A percentile compares a stretch with the other conserved stretches of the same genome.
phyloP scores from a whole-genome alignment of 2,113 vertebrate genomes.

The Sylvietta virens region DNA sequence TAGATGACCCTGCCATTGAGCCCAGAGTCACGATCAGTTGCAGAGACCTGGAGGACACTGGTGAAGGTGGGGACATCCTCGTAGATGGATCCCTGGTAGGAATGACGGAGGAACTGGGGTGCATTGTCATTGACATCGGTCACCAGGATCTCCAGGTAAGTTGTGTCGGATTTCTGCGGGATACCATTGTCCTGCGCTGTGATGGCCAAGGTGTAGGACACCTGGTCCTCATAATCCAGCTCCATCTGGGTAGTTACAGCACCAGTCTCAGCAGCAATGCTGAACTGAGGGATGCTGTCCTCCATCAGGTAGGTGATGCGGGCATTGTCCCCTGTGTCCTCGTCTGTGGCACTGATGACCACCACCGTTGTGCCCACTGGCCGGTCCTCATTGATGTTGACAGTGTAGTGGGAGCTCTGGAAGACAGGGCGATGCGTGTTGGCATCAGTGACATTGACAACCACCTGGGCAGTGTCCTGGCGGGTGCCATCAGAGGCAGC shows the following conservation, averaged over 20 bases:
- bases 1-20: constrained; percentile 92
- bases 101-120: constrained; percentile 87
- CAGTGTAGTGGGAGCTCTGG: constrained; percentile 95
- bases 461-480: constrained; percentile 84
- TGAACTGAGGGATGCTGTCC: constrained; percentile 96
- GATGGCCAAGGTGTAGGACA: constrained; percentile 93
- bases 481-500: constrained; percentile 87
- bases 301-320: constrained; percentile 96
- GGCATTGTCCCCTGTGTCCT: constrained; percentile 92
- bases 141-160: constrained; percentile 94
- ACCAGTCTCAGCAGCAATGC: constrained; percentile 83
- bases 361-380: constrained; percentile 87
- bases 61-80: constrained; percentile 91
- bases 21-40: constrained; percentile 89
- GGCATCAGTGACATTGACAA: constrained; percentile 91
- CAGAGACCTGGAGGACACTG: constrained; percentile 91
- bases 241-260: constrained; percentile 92
- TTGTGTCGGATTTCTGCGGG: constrained; percentile 96
- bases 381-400: constrained; percentile 90
- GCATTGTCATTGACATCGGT: constrained; percentile 94
- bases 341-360: constrained; percentile 91
- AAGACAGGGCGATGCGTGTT: constrained; percentile 96
- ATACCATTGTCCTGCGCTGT: constrained; percentile 94
- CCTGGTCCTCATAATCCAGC: constrained; percentile 95
- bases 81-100: constrained; percentile 85